A percentile compares a stretch with the other conserved stretches of the same genome.
These are phyloP conservation scores for Reticulitermes lucifugus DNA, from an alignment of 2,888 invertebrate genomes.

Conservation along the genomic window DNA sequence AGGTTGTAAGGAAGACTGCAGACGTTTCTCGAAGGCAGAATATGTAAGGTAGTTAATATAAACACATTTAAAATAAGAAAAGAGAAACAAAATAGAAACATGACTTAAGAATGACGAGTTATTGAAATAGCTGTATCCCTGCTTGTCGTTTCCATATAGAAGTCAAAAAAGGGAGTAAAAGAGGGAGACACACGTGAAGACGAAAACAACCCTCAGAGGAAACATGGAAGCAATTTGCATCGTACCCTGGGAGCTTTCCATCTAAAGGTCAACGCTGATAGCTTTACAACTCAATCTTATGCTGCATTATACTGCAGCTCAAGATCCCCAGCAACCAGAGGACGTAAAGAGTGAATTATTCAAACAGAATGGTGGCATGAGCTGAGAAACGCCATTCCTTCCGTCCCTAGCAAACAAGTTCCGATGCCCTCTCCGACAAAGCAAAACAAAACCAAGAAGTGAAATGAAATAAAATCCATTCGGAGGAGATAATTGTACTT, in stretches of 20 bases:
- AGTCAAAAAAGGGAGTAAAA: not conserved
- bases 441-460: too few relatives aligned
- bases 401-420: not conserved
- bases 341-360: conserved; percentile 41
- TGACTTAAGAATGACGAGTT: conserved; percentile 6
- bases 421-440: too few relatives aligned
- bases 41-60: not conserved
- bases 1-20: too few relatives aligned
- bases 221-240: conserved; percentile 48
- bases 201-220: conserved; percentile 32
- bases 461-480: too few relatives aligned
- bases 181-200: not conserved
- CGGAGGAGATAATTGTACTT: too few relatives aligned
- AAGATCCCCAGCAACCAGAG: not conserved
- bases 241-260: conserved; percentile 45
- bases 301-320: conserved; percentile 32
- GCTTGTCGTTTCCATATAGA: not conserved
- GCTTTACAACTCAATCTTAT: conserved; percentile 47
- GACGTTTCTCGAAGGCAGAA: not conserved
- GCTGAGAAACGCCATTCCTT: not conserved
- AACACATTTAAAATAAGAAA: not conserved
- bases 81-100: not conserved
- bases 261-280: conserved; percentile 46
- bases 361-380: conserved; percentile 30
- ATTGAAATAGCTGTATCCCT: not conserved